Base-by-base conservation (phyloP, 2,113 vertebrate genomes). In the Larimichthys polyactis region DNA sequence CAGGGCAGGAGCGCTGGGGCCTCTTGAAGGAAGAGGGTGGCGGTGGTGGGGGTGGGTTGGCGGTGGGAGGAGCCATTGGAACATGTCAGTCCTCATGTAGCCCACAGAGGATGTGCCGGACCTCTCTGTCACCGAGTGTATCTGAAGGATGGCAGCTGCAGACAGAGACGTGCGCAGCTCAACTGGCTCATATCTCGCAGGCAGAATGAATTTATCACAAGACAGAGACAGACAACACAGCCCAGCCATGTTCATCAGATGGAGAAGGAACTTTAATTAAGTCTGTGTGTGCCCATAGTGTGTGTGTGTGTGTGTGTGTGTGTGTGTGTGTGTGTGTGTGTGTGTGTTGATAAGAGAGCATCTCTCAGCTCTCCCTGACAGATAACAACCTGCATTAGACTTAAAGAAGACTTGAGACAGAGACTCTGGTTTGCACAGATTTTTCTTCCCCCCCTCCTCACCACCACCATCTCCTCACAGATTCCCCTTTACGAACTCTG, bases 231-330 rank as follows among this genome's bases (percentile, higher is more conserved):
- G 88, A 83, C 86, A 75, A 75, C 80, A 74, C 79, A 46, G 77
- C 59, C 70, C 40, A 67, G 36, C 51, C 81, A 73, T 83, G 86
- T 86, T 86, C 77, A 84, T 88, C 91, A 85, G 81, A 91, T 89
- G 72, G 78, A 88, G 79, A 86, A 52, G 55, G 63, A 83, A 88
- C 79, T 86, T 86, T 91, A 92, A 92, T 94, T 93, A 92, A 90
- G 83, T 79, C 59, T 60, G 58, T 73, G 78, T 82, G 77, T 82
- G 65, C 57, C 60, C 75, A 57, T 71, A 67, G 24, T 59, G 57
- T 75, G 48, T 74, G 19, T 73, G 52, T 60, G 63, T 36, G 32
- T 8, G 32, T 73, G 52, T 60, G 63, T 59, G 46, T 67, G 52
- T 60, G 63, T 59, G 46, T 67, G 24, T 59, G 57, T 75, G 48